Base-by-base conservation (phyloP, 1,140 invertebrate genomes). In the Penaeus chinensis region DNA sequence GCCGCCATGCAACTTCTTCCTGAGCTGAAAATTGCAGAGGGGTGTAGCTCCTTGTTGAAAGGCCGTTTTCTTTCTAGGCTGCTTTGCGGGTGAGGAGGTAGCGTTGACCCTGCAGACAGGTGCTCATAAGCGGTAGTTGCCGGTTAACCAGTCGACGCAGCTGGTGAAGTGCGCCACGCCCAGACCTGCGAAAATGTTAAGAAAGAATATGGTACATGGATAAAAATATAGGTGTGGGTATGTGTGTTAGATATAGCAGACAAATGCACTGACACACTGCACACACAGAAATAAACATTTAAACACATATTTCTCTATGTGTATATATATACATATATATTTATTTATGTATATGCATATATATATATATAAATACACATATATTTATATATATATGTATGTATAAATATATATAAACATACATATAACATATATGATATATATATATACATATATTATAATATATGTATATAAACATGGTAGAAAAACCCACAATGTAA, bases 81-180 rank as follows among this genome's bases (percentile, higher is more conserved):
- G 37, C 37, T 77, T 32, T 24, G 74, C 32, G 20, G 74, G 37
- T 77, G 74, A 54, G 54, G 2, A 54, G 54, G 54, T 54, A 8
- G 10, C 54, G 16, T 54, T 54, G 54, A 54, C 54, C 54, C 54
- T 54, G 54, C 10, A 54, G 54, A 54, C 54, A 11, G 54, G 54
- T 22, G 60, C 54, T 80, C 78, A 62, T n/a, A 66, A 32, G 22
- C 69, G 32, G 81, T 16, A 8, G 42, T 81, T 66, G 37, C 84
- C 84, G 19, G 42, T 80, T 22, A 86, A 80, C 84, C 84, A 86
- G 63, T 86, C 84, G 13, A 81, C 78, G 77, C 84, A 86, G 63
- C 77, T 24, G 63, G 84, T 66, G 77, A 86, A 71, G 77, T 86
- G 84, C 2, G 84, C 76, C 77, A 86, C 77, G 47, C 77, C 47